Base-by-base conservation (phyloP, 2,797 vertebrate species). In the Propithecus deckenii region DNA sequence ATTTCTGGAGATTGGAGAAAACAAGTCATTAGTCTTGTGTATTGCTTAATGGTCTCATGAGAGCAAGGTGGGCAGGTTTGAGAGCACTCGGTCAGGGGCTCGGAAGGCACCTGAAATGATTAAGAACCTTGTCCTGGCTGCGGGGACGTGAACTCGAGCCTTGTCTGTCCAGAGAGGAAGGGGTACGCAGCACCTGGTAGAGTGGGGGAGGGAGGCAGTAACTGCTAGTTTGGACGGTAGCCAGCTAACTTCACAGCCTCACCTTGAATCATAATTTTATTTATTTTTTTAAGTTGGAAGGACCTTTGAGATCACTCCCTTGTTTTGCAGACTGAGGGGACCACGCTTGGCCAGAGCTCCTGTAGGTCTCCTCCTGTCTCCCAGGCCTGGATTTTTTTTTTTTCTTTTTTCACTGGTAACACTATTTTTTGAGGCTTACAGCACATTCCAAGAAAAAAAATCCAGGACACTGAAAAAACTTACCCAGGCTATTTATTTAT, bases 11-110 rank as follows among this genome's bases (percentile, higher is more conserved):
- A 92, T 89, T 84, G 0, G 4, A 88, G 91, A 86, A 97, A 98
- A 97, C 0, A 72, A 98, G 95, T 87, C 94, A 96, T 98, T 98
- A 96, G 95, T 96, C 57, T 30, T n/a, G 0, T 0, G 46, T 0
- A 13, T 63, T 86, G 83, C 13, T 94, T 98, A 98, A 97, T 97
- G 98, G 98, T 97, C 87, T 87, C 92, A 97, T 15, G 63, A 92
- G 84, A 90, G 86, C 61, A 28, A 97, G 97, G 57, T 59, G 52
- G 75, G 97, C 92, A 69, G 13, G 12, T 69, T 96, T 96, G 76
- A 52, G 59, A 95, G 78, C 43, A 12, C 57, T 75, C 74, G 50
- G 85, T 85, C 81, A 41, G 78, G 71, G 48, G 65, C 89, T 38
- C 25, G 30, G 38, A 90, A 92, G 59, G 72, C 41, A 84, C 38